Evolutionary conservation across 2,888 invertebrate species (phyloP).

Genomic region (Dicyrtoma fusca): DNA sequence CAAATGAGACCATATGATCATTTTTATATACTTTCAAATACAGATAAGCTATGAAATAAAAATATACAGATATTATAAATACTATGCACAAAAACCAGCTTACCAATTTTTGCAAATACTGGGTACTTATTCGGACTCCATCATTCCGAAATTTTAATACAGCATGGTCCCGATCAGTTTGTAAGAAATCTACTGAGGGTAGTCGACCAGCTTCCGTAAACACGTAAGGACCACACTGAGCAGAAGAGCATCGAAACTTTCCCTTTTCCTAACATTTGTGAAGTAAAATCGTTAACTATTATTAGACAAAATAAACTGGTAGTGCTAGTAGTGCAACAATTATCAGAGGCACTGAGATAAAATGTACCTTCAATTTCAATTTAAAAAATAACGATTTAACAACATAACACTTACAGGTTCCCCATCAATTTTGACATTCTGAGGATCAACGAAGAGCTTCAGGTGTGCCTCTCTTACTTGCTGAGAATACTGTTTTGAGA

Average conservation of each 20-base stretch:
- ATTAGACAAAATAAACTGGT: background rate
- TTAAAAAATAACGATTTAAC: no score
- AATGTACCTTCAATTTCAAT: no score
- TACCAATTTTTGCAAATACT: slow-evolving; percentile 90
- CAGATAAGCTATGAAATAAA: background rate
- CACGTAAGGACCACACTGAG: slow-evolving; percentile 61
- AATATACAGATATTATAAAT: background rate
- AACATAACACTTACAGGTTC: slow-evolving; percentile 26
- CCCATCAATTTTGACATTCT: slow-evolving; percentile 62
- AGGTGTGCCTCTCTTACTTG: slow-evolving; percentile 87
- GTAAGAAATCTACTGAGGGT: slow-evolving; percentile 85
- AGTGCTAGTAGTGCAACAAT: background rate
- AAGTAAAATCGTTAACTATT: no score
- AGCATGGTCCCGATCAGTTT: slow-evolving; percentile 78
- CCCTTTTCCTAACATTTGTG: slow-evolving; percentile 61
- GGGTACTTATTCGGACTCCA: slow-evolving; percentile 77
- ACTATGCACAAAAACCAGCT: slow-evolving; percentile 57
- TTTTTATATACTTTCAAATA: slow-evolving; percentile 6
- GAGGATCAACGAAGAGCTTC: slow-evolving; percentile 62
- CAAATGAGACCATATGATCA: background rate
- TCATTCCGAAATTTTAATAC: slow-evolving; percentile 85
- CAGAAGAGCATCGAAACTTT: slow-evolving; percentile 94
- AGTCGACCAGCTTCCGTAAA: slow-evolving; percentile 60
- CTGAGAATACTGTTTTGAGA: slow-evolving; percentile 88
- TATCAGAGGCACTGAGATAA: no score